These are phyloP conservation scores for Volucella bombylans DNA, from an alignment of 2,888 invertebrate genomes.

Conservation along the genomic window DNA sequence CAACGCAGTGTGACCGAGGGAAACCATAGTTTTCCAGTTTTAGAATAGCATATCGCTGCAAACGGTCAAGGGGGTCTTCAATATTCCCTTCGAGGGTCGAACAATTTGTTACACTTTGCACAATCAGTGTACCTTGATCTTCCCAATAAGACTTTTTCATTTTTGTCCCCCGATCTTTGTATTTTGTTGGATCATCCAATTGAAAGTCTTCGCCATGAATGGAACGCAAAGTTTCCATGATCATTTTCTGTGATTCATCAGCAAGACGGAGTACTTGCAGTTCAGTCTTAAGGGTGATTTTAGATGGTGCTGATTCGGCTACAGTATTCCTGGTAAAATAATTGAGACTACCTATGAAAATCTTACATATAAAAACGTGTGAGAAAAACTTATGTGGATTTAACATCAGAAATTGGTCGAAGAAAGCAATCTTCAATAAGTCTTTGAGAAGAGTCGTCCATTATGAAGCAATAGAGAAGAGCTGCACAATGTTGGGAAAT, in stretches of 20 bases:
- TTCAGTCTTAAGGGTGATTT: slow-evolving; percentile 87
- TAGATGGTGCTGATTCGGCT: slow-evolving; percentile 83
- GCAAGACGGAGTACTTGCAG: slow-evolving; percentile 88
- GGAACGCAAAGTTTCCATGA: slow-evolving; percentile 88
- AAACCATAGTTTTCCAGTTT: slow-evolving; percentile 91
- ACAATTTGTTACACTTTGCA: slow-evolving; percentile 86
- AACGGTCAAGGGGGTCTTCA: slow-evolving; percentile 85
- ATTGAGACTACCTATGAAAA: background rate
- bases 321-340: slow-evolving; percentile 78
- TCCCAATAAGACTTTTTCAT: slow-evolving; percentile 89
- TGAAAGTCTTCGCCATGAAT: slow-evolving; percentile 89
- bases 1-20: slow-evolving; percentile 88
- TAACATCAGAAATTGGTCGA: slow-evolving; percentile 85
- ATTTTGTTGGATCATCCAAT: slow-evolving; percentile 84
- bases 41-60: slow-evolving; percentile 87
- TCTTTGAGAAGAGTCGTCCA: slow-evolving; percentile 85
- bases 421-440: slow-evolving; percentile 86
- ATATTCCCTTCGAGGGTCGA: slow-evolving; percentile 83
- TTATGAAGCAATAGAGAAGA: slow-evolving; percentile 75
- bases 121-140: slow-evolving; percentile 89
- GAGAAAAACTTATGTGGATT: slow-evolving; percentile 82
- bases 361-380: slow-evolving; percentile 10
- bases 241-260: slow-evolving; percentile 87
- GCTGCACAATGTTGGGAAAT: slow-evolving; percentile 9
- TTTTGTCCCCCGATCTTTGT: slow-evolving; percentile 88